Evolutionary conservation across 1,140 invertebrate species (phyloP).

Genomic region (Laupala kohalensis): DNA sequence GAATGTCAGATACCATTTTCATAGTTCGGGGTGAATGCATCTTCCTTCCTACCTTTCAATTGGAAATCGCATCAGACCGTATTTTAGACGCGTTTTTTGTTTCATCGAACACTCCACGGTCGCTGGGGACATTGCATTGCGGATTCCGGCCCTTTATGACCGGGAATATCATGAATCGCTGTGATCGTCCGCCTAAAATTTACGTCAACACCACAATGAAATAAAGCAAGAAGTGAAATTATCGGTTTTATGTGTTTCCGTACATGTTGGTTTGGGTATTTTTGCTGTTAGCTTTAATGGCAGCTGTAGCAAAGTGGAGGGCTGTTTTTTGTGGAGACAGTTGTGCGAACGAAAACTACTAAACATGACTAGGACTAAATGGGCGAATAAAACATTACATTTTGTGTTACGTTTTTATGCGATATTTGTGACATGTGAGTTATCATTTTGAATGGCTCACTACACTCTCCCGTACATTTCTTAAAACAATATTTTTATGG

Average conservation of each 20-base stretch:
- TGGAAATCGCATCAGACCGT: background rate
- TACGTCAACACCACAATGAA: background rate
- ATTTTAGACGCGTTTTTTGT: background rate
- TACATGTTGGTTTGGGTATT: background rate
- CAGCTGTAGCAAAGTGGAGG: background rate
- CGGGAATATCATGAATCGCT: background rate
- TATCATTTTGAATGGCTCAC: too few relatives aligned
- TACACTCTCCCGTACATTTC: too few relatives aligned
- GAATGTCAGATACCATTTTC: too few relatives aligned
- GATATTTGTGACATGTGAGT: too few relatives aligned
- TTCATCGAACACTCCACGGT: background rate
- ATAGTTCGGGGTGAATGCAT: too few relatives aligned
- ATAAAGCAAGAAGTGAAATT: background rate
- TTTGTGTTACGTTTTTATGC: too few relatives aligned
- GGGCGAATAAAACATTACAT: too few relatives aligned
- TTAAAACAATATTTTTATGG: too few relatives aligned
- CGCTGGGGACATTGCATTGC: background rate
- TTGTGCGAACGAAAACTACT: too few relatives aligned
- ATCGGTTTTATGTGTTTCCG: background rate
- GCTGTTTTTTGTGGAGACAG: background rate
- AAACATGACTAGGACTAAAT: too few relatives aligned
- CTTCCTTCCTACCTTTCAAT: background rate
- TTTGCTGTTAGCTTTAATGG: background rate
- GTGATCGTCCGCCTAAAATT: background rate
- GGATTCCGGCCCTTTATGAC: background rate